Percentiles rank a stretch among this genome's conserved stretches.
These are phyloP conservation scores for Gadopsis bispinosus DNA, from an alignment of 2,797 vertebrate genomes.

Conservation along the genomic window DNA sequence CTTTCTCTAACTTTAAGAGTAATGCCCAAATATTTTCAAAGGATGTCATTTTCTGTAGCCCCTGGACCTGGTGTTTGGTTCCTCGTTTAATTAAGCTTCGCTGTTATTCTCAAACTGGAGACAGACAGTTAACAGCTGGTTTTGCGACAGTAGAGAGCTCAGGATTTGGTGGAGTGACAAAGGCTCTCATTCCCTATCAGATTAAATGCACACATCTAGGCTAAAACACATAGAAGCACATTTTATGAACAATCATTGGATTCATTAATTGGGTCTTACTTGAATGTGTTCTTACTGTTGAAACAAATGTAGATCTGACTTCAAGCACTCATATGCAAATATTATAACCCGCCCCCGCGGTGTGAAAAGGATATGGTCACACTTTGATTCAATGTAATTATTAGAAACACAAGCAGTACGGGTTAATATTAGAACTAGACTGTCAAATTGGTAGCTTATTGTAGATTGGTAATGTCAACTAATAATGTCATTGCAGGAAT, in stretches of 20 bases:
- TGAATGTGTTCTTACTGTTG: conserved; percentile 20
- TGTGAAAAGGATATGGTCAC: background rate
- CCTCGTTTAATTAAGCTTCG: conserved; percentile 68
- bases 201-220: conserved; percentile 7
- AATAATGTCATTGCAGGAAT: background rate
- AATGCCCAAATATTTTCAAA: conserved; percentile 71
- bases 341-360: conserved; percentile 5
- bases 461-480: background rate
- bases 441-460: conserved; percentile 4
- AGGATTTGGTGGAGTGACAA: conserved; percentile 32
- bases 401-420: conserved; percentile 7
- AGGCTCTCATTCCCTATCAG: conserved; percentile 18
- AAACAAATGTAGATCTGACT: conserved; percentile 15
- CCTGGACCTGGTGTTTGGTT: conserved; percentile 51
- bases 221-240: conserved; percentile 1
- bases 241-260: conserved; percentile 13
- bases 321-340: conserved; percentile 1
- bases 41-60: conserved; percentile 68
- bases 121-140: conserved; percentile 42
- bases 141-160: conserved; percentile 37
- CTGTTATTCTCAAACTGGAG: conserved; percentile 49
- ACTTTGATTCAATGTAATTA: conserved; percentile 19
- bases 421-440: background rate
- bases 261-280: conserved; percentile 28
- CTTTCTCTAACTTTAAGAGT: conserved; percentile 71